These are phyloP conservation scores for Elanus axillaris DNA, from an alignment of 2,113 vertebrate genomes.

Conservation along the genomic window DNA sequence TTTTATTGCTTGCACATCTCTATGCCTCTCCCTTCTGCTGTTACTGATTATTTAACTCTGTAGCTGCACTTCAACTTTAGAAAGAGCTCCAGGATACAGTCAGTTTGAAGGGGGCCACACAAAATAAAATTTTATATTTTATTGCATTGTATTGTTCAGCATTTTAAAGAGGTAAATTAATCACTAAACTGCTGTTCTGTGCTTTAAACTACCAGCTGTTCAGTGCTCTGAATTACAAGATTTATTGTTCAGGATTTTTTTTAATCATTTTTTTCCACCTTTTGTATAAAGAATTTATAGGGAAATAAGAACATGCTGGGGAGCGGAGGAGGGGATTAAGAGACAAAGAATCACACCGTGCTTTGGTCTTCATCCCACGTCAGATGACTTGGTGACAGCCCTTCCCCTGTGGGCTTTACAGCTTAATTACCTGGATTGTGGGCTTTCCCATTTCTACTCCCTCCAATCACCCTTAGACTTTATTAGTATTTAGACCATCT, in stretches of 20 bases:
- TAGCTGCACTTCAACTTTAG: conserved; percentile 32
- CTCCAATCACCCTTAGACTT: background rate
- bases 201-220: conserved; percentile 78
- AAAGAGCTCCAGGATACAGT: conserved; percentile 1
- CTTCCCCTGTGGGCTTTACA: conserved; percentile 56
- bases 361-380: conserved; percentile 55
- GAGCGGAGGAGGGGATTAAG: conserved; percentile 40
- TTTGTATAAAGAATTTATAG: conserved; percentile 41
- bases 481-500: conserved; percentile 43
- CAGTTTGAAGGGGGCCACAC: background rate
- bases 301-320: conserved; percentile 50
- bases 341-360: conserved; percentile 39
- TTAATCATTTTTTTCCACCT: background rate
- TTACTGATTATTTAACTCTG: conserved; percentile 45
- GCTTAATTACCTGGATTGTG: conserved; percentile 65
- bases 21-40: background rate
- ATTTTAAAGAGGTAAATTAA: conserved; percentile 77
- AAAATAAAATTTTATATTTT: conserved; percentile 52
- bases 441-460: conserved; percentile 32
- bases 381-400: conserved; percentile 61
- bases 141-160: conserved; percentile 59
- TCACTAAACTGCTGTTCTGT: conserved; percentile 71
- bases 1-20: background rate
- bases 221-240: conserved; percentile 69
- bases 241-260: conserved; percentile 71